These are phyloP conservation scores for Trissolcus basalis DNA, from an alignment of 1,140 invertebrate species.

Conservation along the genomic window DNA sequence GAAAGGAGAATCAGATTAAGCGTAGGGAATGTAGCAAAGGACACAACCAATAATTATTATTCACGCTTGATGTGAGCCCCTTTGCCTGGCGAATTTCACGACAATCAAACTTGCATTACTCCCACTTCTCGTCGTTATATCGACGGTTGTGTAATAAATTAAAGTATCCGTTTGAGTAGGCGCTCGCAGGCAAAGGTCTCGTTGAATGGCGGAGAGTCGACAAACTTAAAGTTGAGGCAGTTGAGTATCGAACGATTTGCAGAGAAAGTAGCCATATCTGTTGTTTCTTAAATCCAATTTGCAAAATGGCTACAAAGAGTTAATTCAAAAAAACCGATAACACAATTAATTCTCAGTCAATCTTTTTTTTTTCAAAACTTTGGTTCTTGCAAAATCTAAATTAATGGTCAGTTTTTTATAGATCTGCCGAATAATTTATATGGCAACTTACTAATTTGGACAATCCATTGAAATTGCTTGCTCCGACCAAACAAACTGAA, in stretches of 20 bases:
- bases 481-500: slow-evolving; percentile 14
- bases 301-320: no score
- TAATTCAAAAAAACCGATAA: no score
- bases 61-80: slow-evolving; percentile 69
- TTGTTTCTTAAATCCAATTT: no score
- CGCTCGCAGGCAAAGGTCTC: slow-evolving; percentile 58
- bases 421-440: slow-evolving; percentile 9
- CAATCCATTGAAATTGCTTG: slow-evolving; percentile 35
- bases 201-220: slow-evolving; percentile 64
- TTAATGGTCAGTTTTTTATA: background rate
- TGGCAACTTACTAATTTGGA: slow-evolving; percentile 43
- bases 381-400: background rate
- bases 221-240: slow-evolving; percentile 63
- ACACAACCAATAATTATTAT: slow-evolving; percentile 74
- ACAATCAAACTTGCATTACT: slow-evolving; percentile 25
- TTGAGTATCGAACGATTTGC: slow-evolving; percentile 62
- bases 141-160: background rate
- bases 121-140: slow-evolving; percentile 18
- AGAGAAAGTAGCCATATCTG: slow-evolving; percentile 51
- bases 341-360: no score
- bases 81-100: slow-evolving; percentile 61
- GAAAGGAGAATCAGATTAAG: slow-evolving; percentile 74
- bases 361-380: no score
- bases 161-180: background rate
- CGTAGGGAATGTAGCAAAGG: slow-evolving; percentile 74